These are phyloP conservation scores for Drosophila vallismaia DNA, from an alignment of 2,888 invertebrate species.

Conservation along the genomic window DNA sequence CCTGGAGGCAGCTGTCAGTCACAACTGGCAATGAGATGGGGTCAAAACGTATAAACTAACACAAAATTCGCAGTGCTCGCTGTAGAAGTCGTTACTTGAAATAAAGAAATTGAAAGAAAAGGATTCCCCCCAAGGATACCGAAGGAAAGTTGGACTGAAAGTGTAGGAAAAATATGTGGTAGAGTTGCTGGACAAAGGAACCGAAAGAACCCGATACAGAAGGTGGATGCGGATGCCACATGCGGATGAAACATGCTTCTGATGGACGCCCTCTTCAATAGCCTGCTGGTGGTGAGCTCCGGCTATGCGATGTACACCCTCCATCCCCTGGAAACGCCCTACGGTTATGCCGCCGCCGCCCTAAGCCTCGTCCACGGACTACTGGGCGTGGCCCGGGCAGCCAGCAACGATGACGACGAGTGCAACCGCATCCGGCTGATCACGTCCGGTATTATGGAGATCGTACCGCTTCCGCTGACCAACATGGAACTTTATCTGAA, in stretches of 20 bases:
- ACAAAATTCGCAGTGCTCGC: constrained; percentile 56
- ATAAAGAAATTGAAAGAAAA: too few species aligned
- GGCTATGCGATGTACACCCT: constrained; percentile 70
- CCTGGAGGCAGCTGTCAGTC: constrained; percentile 43
- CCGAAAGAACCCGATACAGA: background rate
- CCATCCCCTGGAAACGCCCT: constrained; percentile 65
- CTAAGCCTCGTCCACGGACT: constrained; percentile 72
- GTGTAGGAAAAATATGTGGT: background rate
- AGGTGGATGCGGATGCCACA: background rate
- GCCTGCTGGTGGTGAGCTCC: constrained; percentile 71
- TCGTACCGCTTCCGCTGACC: constrained; percentile 69
- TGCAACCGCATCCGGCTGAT: constrained; percentile 52
- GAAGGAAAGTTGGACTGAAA: too few species aligned
- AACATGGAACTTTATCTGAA: constrained; percentile 74
- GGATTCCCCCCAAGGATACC: too few species aligned
- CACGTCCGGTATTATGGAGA: constrained; percentile 64
- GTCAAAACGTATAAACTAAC: constrained; percentile 16
- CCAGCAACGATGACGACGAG: constrained; percentile 48
- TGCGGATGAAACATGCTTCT: constrained; percentile 45
- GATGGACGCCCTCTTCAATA: constrained; percentile 68
- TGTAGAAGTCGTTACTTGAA: background rate
- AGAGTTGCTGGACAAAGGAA: background rate
- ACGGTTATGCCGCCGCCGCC: constrained; percentile 68
- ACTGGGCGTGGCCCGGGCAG: constrained; percentile 64
- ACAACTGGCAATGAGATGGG: constrained; percentile 37